Evolutionary conservation across 2,113 vertebrate species (phyloP).

Genomic region (Epinephelus cyanopodus): DNA sequence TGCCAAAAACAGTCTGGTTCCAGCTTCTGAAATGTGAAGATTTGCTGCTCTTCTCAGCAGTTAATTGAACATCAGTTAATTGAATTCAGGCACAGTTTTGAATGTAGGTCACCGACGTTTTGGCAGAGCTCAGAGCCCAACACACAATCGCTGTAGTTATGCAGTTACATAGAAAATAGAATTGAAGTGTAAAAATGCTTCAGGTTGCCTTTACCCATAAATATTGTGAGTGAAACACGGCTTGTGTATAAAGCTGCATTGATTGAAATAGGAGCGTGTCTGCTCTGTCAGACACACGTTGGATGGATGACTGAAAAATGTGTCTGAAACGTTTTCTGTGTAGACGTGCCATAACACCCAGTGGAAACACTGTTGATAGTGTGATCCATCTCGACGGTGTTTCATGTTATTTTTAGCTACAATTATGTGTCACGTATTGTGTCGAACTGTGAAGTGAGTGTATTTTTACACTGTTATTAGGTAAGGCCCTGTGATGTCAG

Average conservation of each 20-base stretch:
- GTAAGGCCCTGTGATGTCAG: conserved; percentile 66
- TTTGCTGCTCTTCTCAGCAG: not conserved
- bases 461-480: conserved; percentile 69
- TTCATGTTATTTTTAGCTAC: conserved; percentile 61
- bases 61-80: conserved; percentile 28
- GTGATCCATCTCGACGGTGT: not conserved
- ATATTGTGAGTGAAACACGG: not conserved
- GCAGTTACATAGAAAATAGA: not conserved
- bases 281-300: not conserved
- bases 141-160: not conserved
- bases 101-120: conserved; percentile 52
- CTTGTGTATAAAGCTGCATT: not conserved
- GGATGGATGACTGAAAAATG: not conserved
- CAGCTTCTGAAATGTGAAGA: not conserved
- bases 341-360: not conserved
- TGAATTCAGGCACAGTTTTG: conserved; percentile 23
- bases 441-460: conserved; percentile 41
- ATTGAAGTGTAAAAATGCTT: not conserved
- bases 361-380: conserved; percentile 1
- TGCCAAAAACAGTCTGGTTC: not conserved
- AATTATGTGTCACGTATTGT: conserved; percentile 51
- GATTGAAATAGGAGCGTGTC: not conserved
- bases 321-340: conserved; percentile 1
- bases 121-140: conserved; percentile 12
- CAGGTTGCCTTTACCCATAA: not conserved